phyloP scores from a whole-genome alignment of 2,888 invertebrate genomes.

The Alentia gelatinosa region DNA sequence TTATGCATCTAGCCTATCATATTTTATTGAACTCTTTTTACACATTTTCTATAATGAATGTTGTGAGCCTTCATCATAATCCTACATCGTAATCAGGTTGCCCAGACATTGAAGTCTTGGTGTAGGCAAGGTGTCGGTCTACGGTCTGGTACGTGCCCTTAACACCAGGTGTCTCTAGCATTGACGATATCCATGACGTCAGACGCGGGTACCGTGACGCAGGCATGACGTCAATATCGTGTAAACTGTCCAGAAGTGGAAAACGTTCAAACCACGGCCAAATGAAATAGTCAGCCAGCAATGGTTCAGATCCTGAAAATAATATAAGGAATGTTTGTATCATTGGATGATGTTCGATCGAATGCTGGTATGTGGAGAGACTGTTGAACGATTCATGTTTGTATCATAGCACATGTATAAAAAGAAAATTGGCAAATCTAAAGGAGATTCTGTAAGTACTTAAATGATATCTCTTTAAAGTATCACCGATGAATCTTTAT shows the following conservation, averaged over 20 bases:
- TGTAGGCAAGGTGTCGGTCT: neutral
- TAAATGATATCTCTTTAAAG: too few relatives aligned
- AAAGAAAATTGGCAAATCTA: too few relatives aligned
- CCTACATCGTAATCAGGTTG: neutral
- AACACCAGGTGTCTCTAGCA: constrained; percentile 47
- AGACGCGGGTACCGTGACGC: constrained; percentile 16
- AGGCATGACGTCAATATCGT: neutral
- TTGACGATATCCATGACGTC: neutral
- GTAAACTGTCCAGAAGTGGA: neutral
- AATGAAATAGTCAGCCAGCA: constrained; percentile 22
- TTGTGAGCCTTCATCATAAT: too few relatives aligned
- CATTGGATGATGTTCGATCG: too few relatives aligned
- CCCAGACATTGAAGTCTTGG: neutral
- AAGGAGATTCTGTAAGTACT: too few relatives aligned
- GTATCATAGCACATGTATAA: too few relatives aligned
- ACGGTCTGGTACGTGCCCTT: neutral
- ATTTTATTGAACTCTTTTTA: too few relatives aligned
- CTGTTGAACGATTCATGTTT: too few relatives aligned
- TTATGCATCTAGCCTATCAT: too few relatives aligned
- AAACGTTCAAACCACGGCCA: constrained; percentile 50
- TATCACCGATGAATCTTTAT: too few relatives aligned
- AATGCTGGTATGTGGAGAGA: too few relatives aligned
- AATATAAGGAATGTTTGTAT: neutral
- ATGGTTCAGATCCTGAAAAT: neutral
- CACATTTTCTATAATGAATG: too few relatives aligned